phyloP scores from a whole-genome alignment of 2,888 invertebrate genomes.

The Ichneumoninae sp. region DNA sequence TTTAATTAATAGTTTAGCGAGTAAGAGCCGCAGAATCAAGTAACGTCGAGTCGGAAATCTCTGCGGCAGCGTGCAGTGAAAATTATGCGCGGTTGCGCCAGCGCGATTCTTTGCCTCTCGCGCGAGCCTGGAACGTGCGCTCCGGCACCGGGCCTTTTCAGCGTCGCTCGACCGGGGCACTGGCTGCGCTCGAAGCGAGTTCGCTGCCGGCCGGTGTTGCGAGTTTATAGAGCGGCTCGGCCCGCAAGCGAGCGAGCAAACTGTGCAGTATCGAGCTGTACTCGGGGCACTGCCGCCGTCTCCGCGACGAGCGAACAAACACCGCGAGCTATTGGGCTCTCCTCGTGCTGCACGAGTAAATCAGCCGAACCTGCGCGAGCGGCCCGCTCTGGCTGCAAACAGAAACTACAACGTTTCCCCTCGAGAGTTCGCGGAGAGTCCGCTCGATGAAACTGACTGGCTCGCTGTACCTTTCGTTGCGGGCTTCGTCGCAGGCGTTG shows the following conservation, averaged over 20 bases:
- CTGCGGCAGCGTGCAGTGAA: constrained; percentile 24
- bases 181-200: not conserved
- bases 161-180: not conserved
- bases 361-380: constrained; percentile 24
- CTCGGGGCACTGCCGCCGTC: not conserved
- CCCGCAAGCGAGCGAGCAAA: not conserved
- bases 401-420: constrained; percentile 11
- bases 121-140: not conserved
- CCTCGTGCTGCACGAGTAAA: constrained; percentile 33
- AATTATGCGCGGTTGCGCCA: constrained; percentile 41
- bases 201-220: constrained; percentile 11
- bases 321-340: constrained; percentile 11
- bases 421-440: not conserved
- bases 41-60: not conserved
- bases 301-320: constrained; percentile 36
- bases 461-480: not conserved
- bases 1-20: no score
- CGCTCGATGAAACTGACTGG: constrained; percentile 2
- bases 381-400: not conserved
- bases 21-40: not conserved
- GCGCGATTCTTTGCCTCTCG: constrained; percentile 23
- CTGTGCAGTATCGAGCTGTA: constrained; percentile 17
- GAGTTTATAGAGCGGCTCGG: constrained; percentile 42
- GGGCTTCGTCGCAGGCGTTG: not conserved
- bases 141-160: not conserved